These are phyloP conservation scores for Mohoua ochrocephala DNA, from an alignment of 2,113 vertebrate species.

Conservation along the genomic window DNA sequence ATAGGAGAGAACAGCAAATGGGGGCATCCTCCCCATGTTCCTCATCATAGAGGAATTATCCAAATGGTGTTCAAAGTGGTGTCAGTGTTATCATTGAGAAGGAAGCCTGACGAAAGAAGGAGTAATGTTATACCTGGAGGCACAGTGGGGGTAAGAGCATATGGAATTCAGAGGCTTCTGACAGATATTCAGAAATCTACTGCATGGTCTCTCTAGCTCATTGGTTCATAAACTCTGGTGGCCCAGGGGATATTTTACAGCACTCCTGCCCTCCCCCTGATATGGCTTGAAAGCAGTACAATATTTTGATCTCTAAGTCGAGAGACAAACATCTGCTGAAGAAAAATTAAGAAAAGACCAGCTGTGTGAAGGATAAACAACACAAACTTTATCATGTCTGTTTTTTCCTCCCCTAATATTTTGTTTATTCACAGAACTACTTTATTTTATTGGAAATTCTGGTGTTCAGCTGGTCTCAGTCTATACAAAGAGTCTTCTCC, in stretches of 20 bases:
- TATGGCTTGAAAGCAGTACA: background rate
- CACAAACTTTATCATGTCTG: background rate
- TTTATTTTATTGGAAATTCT: slow-evolving; percentile 28
- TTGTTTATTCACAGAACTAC: slow-evolving; percentile 41
- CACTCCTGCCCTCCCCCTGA: background rate
- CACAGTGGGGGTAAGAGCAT: background rate
- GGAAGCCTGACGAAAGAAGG: background rate
- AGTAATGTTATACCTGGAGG: background rate
- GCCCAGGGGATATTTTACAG: background rate
- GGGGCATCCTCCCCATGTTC: background rate
- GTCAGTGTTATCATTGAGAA: background rate
- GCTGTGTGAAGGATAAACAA: slow-evolving; percentile 35
- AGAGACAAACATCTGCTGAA: slow-evolving; percentile 22
- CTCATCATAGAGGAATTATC: background rate
- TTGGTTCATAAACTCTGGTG: background rate
- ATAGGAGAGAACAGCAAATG: background rate
- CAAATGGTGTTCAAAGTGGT: background rate
- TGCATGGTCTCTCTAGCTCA: background rate
- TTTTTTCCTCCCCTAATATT: slow-evolving; percentile 26
- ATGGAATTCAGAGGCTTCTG: background rate
- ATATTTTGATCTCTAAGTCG: background rate
- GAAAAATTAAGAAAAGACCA: slow-evolving; percentile 24
- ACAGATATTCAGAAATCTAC: background rate
- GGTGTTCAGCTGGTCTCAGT: slow-evolving; percentile 16
- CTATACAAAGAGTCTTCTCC: background rate